A percentile compares a stretch with the other conserved stretches of the same genome.
phyloP scores from a whole-genome alignment of 2,797 vertebrate species.

The Brachymystax lenok region DNA sequence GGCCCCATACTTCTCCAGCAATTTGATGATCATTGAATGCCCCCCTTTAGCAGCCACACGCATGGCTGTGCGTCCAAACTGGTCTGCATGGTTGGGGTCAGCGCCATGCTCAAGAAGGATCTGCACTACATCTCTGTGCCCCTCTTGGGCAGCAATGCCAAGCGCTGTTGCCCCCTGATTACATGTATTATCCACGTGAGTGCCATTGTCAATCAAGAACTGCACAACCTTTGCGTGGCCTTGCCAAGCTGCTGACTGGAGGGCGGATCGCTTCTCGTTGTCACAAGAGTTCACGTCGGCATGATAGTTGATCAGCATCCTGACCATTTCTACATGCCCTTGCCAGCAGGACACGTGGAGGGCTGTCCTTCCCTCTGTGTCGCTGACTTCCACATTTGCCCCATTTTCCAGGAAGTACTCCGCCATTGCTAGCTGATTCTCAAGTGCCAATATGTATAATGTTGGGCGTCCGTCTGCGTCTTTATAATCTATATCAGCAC shows the following conservation, averaged over 20 bases:
- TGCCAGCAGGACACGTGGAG: constrained; percentile 99
- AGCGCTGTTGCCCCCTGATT: constrained; percentile 98
- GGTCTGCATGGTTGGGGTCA: constrained; percentile 96
- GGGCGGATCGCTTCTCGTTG: constrained; percentile 93
- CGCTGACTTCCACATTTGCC: constrained; percentile 91
- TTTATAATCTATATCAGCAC: constrained; percentile 90
- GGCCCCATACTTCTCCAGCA: constrained; percentile 94
- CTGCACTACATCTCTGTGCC: constrained; percentile 93
- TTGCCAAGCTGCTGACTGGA: constrained; percentile 98
- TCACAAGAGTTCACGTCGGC: constrained; percentile 93
- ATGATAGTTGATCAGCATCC: constrained; percentile 87
- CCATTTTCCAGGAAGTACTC: constrained; percentile 95
- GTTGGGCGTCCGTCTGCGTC: constrained; percentile 97
- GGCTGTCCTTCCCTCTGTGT: constrained; percentile 93
- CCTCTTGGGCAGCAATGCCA: constrained; percentile 98
- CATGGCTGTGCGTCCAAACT: constrained; percentile 97
- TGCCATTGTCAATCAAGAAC: constrained; percentile 89
- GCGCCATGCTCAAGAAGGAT: constrained; percentile 93
- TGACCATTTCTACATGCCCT: constrained; percentile 95
- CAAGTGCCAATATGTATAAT: constrained; percentile 94
- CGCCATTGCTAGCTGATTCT: constrained; percentile 95
- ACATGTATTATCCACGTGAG: constrained; percentile 92
- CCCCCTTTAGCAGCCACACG: constrained; percentile 97
- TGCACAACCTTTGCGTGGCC: constrained; percentile 92
- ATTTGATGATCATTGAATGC: constrained; percentile 90